These are phyloP conservation scores for Dioctria linearis DNA, from an alignment of 2,888 invertebrate species.

Conservation along the genomic window DNA sequence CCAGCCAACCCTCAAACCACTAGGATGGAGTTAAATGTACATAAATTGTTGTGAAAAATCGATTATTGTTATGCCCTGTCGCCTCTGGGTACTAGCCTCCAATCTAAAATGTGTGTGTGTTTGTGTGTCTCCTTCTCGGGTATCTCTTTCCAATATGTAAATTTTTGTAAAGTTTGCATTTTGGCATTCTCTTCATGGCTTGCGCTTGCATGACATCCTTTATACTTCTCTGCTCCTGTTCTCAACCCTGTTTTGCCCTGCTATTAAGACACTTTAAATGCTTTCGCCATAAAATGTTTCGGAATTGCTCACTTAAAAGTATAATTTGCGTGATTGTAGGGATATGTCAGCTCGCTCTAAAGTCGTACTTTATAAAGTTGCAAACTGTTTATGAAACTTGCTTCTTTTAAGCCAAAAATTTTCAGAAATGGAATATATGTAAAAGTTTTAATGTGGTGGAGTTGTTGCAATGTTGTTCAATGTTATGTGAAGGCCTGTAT, in stretches of 20 bases:
- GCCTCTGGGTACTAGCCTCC: slow-evolving; percentile 1
- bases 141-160: slow-evolving; percentile 22
- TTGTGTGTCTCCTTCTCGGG: background rate
- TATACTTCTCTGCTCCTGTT: background rate
- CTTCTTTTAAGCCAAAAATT: background rate
- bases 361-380: slow-evolving; percentile 14
- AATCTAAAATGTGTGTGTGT: background rate
- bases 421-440: background rate
- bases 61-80: slow-evolving; percentile 22
- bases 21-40: slow-evolving; percentile 9
- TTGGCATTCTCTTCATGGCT: background rate
- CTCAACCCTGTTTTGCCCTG: background rate
- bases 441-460: background rate
- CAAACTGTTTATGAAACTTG: slow-evolving; percentile 7
- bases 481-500: too few species aligned
- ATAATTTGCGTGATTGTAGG: slow-evolving; percentile 7
- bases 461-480: too few species aligned
- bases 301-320: slow-evolving; percentile 22
- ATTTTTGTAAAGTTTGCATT: slow-evolving; percentile 24
- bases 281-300: slow-evolving; percentile 9
- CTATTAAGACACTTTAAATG: slow-evolving; percentile 12
- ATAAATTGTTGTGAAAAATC: slow-evolving; percentile 26
- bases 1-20: background rate
- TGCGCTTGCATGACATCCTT: background rate
- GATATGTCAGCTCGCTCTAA: background rate